These are phyloP conservation scores for Agapornis canus DNA, from an alignment of 2,797 vertebrate species.

Conservation along the genomic window DNA sequence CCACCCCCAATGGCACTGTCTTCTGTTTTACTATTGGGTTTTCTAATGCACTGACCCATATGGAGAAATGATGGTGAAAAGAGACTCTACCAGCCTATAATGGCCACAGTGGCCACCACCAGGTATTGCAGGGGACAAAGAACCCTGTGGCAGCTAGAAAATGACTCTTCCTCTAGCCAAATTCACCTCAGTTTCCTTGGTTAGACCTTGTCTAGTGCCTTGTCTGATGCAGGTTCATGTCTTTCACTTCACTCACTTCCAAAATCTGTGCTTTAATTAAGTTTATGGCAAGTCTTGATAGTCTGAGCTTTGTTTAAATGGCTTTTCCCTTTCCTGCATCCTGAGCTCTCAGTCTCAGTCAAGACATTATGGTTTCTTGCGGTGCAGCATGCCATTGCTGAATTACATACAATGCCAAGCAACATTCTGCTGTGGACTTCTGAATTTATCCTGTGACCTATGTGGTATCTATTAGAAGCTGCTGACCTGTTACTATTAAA, in stretches of 20 bases:
- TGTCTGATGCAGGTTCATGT: neutral
- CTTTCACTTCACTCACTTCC: neutral
- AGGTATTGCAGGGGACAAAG: neutral
- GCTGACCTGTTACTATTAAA: neutral
- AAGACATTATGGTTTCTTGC: neutral
- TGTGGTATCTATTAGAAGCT: neutral
- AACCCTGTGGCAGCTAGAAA: neutral
- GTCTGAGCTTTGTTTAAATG: neutral
- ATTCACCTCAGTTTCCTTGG: neutral
- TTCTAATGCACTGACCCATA: neutral
- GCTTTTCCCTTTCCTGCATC: neutral
- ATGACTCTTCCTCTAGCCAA: neutral
- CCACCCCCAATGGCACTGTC: neutral
- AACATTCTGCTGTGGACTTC: neutral
- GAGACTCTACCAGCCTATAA: neutral
- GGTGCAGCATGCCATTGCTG: rapidly evolving
- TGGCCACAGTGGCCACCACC: neutral
- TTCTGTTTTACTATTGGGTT: neutral
- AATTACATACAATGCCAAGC: neutral
- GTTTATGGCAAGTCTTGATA: neutral
- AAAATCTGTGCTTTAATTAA: neutral
- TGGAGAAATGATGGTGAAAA: neutral
- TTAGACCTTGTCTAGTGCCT: neutral
- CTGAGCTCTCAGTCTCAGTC: neutral
- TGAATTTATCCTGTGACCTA: neutral